Percentiles rank a stretch among this genome's conserved stretches.
Conservation (phyloP, 23 tunicate species). For the Phallusia fumigata region DNA sequence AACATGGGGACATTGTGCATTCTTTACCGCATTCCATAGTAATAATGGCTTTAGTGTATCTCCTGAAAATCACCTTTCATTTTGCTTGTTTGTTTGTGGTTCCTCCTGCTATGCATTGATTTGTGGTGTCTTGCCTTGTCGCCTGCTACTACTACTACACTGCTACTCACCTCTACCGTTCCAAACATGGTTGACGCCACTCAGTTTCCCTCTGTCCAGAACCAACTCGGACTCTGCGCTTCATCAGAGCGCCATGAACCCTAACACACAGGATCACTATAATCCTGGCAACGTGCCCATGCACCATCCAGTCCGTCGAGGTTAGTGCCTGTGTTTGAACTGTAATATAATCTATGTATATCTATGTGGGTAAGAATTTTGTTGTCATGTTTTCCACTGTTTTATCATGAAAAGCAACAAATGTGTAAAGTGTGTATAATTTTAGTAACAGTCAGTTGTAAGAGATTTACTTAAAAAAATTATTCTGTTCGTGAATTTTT, state of each 20-base stretch:
- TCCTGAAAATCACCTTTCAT: constrained; percentile 10
- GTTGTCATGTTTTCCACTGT: background rate
- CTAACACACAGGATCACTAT: constrained; percentile 67
- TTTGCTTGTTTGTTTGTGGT: constrained; percentile 46
- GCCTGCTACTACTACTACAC: constrained; percentile 29
- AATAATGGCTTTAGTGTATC: background rate
- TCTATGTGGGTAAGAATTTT: background rate
- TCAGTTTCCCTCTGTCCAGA: constrained; percentile 96
- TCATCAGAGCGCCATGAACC: constrained; percentile 95
- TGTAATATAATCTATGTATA: background rate
- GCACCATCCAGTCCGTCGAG: constrained; percentile 61
- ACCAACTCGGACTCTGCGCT: constrained; percentile 96
- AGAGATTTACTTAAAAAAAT: too few species aligned
- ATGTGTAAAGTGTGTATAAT: too few species aligned
- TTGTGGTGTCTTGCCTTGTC: constrained; percentile 52
- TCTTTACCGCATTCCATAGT: too few species aligned
- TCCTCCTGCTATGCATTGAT: constrained; percentile 34
- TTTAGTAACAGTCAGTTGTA: too few species aligned
- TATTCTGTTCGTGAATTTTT: too few species aligned
- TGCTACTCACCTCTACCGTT: constrained; percentile 4
- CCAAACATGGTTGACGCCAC: constrained; percentile 1
- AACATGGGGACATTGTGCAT: too few species aligned
- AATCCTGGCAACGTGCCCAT: constrained; percentile 45
- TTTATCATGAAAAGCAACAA: too few species aligned
- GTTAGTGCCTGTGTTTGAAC: constrained; percentile 19